Percentiles rank a stretch among this genome's conserved stretches.
These are phyloP conservation scores for Ophioninae sp. DNA, from an alignment of 2,888 invertebrate genomes.

Conservation along the genomic window DNA sequence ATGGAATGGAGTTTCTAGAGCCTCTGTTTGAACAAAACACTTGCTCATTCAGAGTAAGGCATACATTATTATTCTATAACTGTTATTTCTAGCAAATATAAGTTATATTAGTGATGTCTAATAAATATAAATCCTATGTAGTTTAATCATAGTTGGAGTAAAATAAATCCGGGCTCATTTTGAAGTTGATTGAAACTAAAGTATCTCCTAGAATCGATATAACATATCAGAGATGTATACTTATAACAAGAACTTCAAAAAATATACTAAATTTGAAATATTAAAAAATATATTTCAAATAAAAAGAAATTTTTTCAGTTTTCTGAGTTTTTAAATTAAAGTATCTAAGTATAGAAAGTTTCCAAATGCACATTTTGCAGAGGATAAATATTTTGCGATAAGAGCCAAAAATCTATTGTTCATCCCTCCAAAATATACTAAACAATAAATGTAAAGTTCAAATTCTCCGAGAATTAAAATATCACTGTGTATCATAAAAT, in stretches of 20 bases:
- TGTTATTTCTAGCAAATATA: neutral
- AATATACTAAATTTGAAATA: neutral
- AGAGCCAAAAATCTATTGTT: neutral
- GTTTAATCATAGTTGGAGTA: neutral
- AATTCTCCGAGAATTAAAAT: neutral
- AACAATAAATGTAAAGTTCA: neutral
- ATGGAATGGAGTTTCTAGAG: constrained; percentile 89
- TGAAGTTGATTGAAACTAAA: neutral
- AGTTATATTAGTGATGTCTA: too few relatives aligned
- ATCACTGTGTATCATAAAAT: neutral
- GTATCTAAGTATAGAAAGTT: too few relatives aligned
- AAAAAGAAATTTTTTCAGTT: too few relatives aligned
- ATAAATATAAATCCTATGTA: too few relatives aligned
- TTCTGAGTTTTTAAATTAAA: too few relatives aligned
- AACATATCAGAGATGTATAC: neutral
- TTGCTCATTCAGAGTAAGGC: constrained; percentile 88
- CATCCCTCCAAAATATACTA: neutral
- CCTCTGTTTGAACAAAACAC: constrained; percentile 89
- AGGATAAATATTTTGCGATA: neutral
- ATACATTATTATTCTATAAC: neutral
- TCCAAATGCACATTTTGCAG: neutral
- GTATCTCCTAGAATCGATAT: neutral
- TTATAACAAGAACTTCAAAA: neutral
- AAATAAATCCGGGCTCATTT: neutral
- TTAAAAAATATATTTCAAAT: too few relatives aligned